These are phyloP conservation scores for Cheirogaleus medius DNA, from an alignment of 2,113 vertebrate species.

Conservation along the genomic window DNA sequence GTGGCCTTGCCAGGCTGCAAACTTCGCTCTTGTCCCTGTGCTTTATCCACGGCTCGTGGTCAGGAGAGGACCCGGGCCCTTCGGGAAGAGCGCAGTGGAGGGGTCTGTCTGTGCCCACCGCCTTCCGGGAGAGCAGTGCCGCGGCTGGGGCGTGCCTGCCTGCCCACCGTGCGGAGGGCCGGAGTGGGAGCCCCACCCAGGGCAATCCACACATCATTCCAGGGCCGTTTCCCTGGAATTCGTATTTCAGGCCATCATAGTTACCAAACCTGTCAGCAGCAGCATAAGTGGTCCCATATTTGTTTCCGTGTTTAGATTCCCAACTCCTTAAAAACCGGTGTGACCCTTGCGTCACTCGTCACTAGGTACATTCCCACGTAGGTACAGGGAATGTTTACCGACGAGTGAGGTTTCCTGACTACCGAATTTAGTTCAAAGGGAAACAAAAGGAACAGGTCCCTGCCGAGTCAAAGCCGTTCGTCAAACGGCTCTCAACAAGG, in stretches of 20 bases:
- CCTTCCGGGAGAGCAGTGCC: fast-evolving
- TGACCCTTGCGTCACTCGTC: background rate
- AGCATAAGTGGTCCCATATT: fast-evolving
- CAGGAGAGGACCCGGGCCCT: background rate
- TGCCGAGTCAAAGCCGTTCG: background rate
- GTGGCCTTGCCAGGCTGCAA: fast-evolving
- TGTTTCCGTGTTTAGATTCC: background rate
- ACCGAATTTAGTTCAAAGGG: background rate
- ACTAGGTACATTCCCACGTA: too few species aligned
- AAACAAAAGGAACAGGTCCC: background rate
- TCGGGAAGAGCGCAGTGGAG: background rate
- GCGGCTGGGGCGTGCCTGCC: background rate
- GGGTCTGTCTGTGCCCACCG: background rate
- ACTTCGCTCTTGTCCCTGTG: fast-evolving
- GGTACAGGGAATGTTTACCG: too few species aligned
- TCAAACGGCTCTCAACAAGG: too few species aligned
- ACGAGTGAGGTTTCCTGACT: background rate
- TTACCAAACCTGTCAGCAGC: background rate
- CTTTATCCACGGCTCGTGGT: fast-evolving
- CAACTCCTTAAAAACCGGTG: too few species aligned
- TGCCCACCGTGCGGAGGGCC: background rate
- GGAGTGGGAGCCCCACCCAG: background rate
- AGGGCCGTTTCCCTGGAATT: too few species aligned
- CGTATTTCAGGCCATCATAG: fast-evolving
- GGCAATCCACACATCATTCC: fast-evolving